Evolutionary conservation across 2,888 invertebrate genomes (phyloP).

Genomic region (Orthosia gothica): DNA sequence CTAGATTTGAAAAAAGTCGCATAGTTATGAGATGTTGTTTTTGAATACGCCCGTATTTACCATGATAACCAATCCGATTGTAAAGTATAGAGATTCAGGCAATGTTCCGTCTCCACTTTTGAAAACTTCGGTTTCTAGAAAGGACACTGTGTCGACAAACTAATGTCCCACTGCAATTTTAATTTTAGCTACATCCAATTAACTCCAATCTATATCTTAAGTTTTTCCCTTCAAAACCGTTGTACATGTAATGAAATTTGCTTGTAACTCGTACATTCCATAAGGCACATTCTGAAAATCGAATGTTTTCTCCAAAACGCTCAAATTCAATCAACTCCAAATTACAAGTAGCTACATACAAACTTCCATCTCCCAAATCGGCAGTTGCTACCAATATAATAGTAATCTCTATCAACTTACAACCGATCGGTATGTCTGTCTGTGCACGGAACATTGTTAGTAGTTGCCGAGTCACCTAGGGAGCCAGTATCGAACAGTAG

Average conservation of each 20-base stretch:
- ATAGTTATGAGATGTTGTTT: not conserved
- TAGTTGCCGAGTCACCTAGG: constrained; percentile 82
- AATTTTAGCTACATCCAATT: no score
- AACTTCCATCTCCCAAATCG: constrained; percentile 36
- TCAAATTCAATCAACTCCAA: constrained; percentile 26
- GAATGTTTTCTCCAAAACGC: not conserved
- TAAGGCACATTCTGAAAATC: not conserved
- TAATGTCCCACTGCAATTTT: not conserved
- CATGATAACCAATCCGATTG: not conserved
- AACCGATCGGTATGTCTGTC: constrained; percentile 61
- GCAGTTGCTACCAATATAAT: constrained; percentile 52
- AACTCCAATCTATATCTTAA: no score
- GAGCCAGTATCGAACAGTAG: constrained; percentile 82
- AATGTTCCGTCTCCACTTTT: not conserved
- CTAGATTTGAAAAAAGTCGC: not conserved
- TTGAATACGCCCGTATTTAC: not conserved
- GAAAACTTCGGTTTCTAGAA: not conserved
- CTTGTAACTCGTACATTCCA: no score
- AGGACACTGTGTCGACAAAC: not conserved
- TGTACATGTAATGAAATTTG: no score
- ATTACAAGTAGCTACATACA: constrained; percentile 13
- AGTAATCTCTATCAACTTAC: constrained; percentile 58
- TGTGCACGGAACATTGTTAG: constrained; percentile 66
- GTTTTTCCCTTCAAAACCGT: no score
- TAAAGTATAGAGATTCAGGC: no score